These are phyloP conservation scores for Mionectes olivaceus DNA, from an alignment of 2,797 vertebrate genomes.

Conservation along the genomic window DNA sequence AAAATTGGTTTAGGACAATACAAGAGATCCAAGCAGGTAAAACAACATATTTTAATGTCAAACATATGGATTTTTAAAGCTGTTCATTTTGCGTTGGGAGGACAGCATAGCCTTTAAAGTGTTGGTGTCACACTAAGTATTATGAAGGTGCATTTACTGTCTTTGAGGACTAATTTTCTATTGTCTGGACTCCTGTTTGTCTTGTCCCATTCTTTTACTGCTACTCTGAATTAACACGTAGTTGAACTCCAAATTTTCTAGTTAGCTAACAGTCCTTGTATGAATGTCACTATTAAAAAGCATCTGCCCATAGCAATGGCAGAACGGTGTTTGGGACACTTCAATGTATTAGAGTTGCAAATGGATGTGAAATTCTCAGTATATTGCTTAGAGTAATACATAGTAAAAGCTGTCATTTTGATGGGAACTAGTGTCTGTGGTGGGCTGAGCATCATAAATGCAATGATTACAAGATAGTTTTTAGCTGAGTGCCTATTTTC, in stretches of 20 bases:
- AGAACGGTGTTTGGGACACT: neutral
- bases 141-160: neutral
- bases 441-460: neutral
- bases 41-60: neutral
- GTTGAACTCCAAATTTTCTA: neutral
- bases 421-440: neutral
- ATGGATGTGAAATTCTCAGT: neutral
- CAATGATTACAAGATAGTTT: neutral
- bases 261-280: neutral
- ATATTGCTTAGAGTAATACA: neutral
- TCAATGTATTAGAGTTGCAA: neutral
- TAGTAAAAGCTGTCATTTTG: constrained; percentile 27
- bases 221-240: neutral
- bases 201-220: neutral
- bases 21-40: neutral
- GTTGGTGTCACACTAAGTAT: neutral
- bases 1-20: neutral
- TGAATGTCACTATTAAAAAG: neutral
- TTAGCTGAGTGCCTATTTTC: neutral
- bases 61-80: neutral
- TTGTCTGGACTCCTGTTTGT: neutral
- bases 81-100: neutral
- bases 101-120: neutral
- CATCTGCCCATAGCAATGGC: neutral
- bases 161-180: neutral